A percentile compares a stretch with the other conserved stretches of the same genome.
These are phyloP conservation scores for Dynastes maya DNA, from an alignment of 2,888 invertebrate genomes.

Conservation along the genomic window DNA sequence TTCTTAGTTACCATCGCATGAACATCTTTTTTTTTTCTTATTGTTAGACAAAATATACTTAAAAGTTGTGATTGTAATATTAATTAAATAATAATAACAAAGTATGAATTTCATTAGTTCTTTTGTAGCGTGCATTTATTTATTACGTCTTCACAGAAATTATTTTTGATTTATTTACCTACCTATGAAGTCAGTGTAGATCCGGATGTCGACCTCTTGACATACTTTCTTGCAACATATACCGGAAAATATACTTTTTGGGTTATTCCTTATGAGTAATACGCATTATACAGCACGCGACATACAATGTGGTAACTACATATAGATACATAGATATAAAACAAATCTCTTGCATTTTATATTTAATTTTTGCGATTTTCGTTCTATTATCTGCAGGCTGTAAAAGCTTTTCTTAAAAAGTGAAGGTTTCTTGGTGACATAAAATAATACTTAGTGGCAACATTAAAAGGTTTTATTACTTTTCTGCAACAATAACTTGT, in stretches of 20 bases:
- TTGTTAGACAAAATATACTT: neutral
- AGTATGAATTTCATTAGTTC: neutral
- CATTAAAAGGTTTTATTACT: too few relatives aligned
- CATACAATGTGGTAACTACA: too few relatives aligned
- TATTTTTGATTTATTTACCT: neutral
- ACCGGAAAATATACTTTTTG: slow-evolving; percentile 26
- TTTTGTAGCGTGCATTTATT: neutral
- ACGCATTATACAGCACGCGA: neutral
- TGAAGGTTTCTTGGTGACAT: too few relatives aligned
- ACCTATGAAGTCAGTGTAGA: slow-evolving; percentile 12
- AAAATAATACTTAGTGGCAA: too few relatives aligned
- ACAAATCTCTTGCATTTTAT: too few relatives aligned
- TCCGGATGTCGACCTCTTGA: slow-evolving; percentile 51
- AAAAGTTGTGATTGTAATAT: neutral
- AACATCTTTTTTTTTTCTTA: neutral
- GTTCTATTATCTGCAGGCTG: too few relatives aligned
- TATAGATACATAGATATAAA: too few relatives aligned
- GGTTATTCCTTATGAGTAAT: slow-evolving; percentile 42
- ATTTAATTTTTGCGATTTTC: too few relatives aligned
- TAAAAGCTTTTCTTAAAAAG: too few relatives aligned
- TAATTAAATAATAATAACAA: neutral
- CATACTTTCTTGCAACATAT: slow-evolving; percentile 41
- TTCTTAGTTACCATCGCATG: slow-evolving; percentile 19
- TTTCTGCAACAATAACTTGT: too few relatives aligned
- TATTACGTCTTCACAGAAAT: neutral